phyloP scores from a whole-genome alignment of 2,113 vertebrate species.

The Urocolius indicus region DNA sequence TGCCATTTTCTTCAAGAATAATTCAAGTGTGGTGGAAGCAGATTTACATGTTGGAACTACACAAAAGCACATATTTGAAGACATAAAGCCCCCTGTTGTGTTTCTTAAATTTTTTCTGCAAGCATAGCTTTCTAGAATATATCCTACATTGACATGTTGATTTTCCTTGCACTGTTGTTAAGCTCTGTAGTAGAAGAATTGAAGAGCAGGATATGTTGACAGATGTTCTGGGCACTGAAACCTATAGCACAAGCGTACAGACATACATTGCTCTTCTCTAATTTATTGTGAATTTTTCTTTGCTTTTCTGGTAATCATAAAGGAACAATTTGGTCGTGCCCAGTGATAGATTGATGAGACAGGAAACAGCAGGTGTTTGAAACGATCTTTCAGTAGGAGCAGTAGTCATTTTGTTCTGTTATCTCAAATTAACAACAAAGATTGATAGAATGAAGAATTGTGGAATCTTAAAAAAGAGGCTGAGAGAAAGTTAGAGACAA shows the following conservation, averaged over 20 bases:
- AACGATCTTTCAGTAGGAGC: not conserved
- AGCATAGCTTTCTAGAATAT: not conserved
- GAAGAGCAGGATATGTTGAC: not conserved
- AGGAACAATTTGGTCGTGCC: not conserved
- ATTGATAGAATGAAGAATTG: not conserved
- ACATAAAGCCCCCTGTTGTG: not conserved
- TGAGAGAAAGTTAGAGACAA: not conserved
- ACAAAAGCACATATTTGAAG: not conserved
- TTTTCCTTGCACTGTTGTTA: not conserved
- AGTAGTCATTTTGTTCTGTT: not conserved
- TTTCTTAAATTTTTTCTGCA: not conserved
- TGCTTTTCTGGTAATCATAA: not conserved
- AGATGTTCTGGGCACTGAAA: not conserved
- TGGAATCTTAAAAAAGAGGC: not conserved
- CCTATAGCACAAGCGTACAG: not conserved
- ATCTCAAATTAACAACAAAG: not conserved
- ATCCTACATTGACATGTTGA: not conserved
- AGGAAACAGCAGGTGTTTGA: not conserved
- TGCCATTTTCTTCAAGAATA: not conserved
- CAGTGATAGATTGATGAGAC: not conserved
- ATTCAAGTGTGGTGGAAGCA: not conserved
- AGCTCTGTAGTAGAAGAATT: not conserved
- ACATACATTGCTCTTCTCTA: not conserved
- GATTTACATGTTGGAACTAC: not conserved
- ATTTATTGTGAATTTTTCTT: not conserved